phyloP scores from a whole-genome alignment of 2,797 vertebrate species.

The Sorex maritimensis region DNA sequence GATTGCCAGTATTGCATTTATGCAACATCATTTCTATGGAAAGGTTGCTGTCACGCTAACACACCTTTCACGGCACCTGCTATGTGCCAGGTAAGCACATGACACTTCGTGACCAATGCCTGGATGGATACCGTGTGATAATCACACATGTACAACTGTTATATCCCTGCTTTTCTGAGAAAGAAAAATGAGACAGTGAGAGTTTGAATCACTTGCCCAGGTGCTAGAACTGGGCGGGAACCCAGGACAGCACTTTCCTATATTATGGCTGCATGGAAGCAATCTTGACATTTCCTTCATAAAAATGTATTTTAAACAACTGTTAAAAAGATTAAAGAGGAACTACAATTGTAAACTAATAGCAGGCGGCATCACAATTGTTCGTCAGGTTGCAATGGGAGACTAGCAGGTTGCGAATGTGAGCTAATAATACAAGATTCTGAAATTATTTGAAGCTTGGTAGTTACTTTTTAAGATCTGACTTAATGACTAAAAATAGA shows the following conservation, averaged over 20 bases:
- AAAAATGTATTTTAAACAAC: not conserved
- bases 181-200: not conserved
- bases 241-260: not conserved
- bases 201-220: not conserved
- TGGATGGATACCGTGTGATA: not conserved
- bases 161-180: not conserved
- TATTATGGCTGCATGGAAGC: not conserved
- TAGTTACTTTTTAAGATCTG: not conserved
- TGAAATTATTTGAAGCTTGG: slow-evolving; percentile 34
- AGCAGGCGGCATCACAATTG: not conserved
- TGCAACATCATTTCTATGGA: not conserved
- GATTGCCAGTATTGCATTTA: slow-evolving; percentile 1
- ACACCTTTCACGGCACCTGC: not conserved
- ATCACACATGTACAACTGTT: not conserved
- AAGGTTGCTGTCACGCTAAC: not conserved
- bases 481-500: slow-evolving; percentile 50
- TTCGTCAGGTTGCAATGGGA: not conserved
- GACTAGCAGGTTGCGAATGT: not conserved
- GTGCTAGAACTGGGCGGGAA: not conserved
- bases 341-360: not conserved
- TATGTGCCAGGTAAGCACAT: not conserved
- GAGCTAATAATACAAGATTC: not conserved
- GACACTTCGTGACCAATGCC: not conserved
- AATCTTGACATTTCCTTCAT: not conserved
- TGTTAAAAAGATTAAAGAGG: not conserved